These are phyloP conservation scores for Smutsia gigantea DNA, from an alignment of 2,797 vertebrate genomes.

Conservation along the genomic window DNA sequence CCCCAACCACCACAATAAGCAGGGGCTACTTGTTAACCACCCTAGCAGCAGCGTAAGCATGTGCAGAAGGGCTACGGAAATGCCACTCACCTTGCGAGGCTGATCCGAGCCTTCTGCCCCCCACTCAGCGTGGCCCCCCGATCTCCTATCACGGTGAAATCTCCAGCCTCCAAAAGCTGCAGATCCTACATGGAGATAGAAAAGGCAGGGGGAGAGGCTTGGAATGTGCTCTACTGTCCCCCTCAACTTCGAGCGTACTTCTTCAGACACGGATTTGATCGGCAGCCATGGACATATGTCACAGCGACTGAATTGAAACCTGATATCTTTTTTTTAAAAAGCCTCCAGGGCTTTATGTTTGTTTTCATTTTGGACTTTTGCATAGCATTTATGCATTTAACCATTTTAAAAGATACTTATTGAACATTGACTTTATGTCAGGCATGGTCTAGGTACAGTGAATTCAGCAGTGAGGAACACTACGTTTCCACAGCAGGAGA, in stretches of 20 bases:
- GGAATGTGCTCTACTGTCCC: neutral
- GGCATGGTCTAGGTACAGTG: too few species aligned
- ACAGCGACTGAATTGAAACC: neutral
- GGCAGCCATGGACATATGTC: neutral
- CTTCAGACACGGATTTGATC: accelerated
- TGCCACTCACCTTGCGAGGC: conserved; percentile 91
- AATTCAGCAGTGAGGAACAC: neutral
- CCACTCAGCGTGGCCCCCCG: conserved; percentile 95
- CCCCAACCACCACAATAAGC: accelerated
- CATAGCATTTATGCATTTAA: neutral
- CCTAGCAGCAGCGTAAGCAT: accelerated
- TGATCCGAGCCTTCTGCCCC: conserved; percentile 96
- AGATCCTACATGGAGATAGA: conserved; percentile 88
- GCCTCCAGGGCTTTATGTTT: too few species aligned
- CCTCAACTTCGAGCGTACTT: too few species aligned
- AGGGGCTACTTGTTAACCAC: accelerated
- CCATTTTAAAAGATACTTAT: neutral
- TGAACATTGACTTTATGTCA: accelerated
- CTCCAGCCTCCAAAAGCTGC: conserved; percentile 93
- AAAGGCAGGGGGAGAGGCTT: neutral
- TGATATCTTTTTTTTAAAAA: neutral
- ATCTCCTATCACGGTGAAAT: conserved; percentile 94
- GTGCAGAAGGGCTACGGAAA: accelerated
- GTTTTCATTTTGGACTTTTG: neutral
- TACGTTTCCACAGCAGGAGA: neutral